phyloP scores from a whole-genome alignment of 2,113 vertebrate genomes.

The Macrotis lagotis region DNA sequence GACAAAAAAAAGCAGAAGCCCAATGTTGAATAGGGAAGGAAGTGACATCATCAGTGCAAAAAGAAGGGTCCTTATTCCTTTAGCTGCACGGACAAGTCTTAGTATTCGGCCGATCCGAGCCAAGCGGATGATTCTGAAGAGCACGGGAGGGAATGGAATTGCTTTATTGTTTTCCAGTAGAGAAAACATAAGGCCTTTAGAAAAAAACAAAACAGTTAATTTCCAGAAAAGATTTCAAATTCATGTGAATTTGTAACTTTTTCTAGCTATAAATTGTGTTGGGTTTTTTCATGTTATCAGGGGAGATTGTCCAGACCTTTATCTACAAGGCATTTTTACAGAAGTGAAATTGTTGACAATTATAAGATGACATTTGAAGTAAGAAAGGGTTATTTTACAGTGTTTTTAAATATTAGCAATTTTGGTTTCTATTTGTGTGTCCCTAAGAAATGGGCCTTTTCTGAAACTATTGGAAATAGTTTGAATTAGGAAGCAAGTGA shows the following conservation, averaged over 20 bases:
- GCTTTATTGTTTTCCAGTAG: accelerated
- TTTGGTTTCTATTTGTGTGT: background rate
- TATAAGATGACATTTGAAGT: background rate
- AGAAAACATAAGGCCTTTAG: slow-evolving; percentile 88
- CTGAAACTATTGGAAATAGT: background rate
- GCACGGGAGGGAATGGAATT: slow-evolving; percentile 88
- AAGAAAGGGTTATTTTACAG: background rate
- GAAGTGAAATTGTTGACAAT: background rate
- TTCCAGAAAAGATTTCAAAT: background rate
- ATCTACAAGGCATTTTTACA: background rate
- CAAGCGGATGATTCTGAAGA: slow-evolving; percentile 93
- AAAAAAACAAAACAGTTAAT: slow-evolving; percentile 42
- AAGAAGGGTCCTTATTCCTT: slow-evolving; percentile 94
- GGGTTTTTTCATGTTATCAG: background rate
- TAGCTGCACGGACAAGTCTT: slow-evolving; percentile 91
- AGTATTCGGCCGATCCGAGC: slow-evolving; percentile 94
- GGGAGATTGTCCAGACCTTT: background rate
- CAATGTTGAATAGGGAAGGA: slow-evolving; percentile 96
- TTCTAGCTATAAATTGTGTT: background rate
- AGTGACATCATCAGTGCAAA: slow-evolving; percentile 99
- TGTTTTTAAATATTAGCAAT: background rate
- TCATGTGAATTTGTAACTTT: background rate
- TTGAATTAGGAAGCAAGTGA: background rate
- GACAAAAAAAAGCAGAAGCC: slow-evolving; percentile 95
- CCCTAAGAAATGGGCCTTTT: background rate